Evolutionary conservation across 2,888 invertebrate species (phyloP).

Genomic region (Brenthis daphne): DNA sequence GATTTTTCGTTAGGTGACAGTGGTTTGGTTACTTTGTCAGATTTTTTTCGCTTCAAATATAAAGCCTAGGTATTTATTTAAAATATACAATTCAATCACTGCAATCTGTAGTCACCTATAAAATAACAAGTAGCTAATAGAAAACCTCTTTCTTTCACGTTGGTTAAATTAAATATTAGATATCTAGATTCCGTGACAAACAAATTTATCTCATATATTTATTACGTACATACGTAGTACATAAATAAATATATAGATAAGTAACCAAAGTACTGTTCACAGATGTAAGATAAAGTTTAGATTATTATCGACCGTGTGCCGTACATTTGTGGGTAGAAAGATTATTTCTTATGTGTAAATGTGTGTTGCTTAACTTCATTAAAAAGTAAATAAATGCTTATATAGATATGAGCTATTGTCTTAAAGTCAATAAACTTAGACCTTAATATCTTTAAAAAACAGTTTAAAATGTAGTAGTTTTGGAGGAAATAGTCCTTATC

Average conservation of each 20-base stretch:
- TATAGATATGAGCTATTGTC: no score
- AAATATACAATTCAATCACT: no score
- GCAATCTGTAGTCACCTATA: no score
- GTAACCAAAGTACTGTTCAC: slow-evolving; percentile 2
- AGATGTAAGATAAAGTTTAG: slow-evolving; percentile 1
- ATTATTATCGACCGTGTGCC: no score
- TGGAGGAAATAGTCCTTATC: no score
- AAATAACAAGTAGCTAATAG: neutral
- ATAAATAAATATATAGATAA: neutral
- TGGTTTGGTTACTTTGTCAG: neutral
- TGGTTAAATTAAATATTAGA: neutral
- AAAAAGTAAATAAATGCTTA: no score
- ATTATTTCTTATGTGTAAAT: neutral
- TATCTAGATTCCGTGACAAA: neutral
- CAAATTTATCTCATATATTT: neutral
- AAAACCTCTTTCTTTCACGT: neutral
- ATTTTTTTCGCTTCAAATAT: no score
- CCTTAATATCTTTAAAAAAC: no score
- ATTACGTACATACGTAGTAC: neutral
- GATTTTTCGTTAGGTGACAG: neutral
- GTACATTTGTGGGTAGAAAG: neutral
- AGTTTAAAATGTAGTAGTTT: no score
- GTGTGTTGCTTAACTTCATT: neutral
- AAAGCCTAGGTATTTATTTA: no score
- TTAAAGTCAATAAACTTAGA: no score